Conservation (phyloP, 2,113 vertebrate species). For the Podocnemis expansa region DNA sequence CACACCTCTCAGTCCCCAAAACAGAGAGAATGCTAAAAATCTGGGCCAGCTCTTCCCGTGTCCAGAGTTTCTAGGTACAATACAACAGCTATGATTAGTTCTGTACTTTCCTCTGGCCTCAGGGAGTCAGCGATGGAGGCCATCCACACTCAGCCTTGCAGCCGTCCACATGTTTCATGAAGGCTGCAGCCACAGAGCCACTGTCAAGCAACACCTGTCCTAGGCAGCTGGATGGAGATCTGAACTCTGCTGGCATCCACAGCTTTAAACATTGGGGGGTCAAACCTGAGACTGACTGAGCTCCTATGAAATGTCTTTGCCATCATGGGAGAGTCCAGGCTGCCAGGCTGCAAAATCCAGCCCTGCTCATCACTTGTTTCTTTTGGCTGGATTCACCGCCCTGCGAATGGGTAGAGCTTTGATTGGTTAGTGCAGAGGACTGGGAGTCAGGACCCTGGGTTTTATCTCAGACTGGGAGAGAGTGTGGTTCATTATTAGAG, state of each 20-base stretch:
- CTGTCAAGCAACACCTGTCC: neutral
- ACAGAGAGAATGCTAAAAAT: neutral
- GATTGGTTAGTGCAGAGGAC: neutral
- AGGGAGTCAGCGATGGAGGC: neutral
- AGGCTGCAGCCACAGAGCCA: neutral
- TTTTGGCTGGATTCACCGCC: neutral
- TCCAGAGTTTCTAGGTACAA: neutral
- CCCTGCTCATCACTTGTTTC: neutral
- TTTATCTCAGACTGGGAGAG: too few relatives aligned
- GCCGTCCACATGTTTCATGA: neutral
- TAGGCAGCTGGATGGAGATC: neutral
- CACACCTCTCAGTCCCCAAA: neutral
- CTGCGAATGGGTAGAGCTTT: neutral
- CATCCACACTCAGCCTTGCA: neutral
- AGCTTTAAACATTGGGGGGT: neutral
- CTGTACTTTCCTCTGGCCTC: too few relatives aligned
- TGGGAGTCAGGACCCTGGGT: too few relatives aligned
- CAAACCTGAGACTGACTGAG: neutral
- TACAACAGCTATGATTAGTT: neutral
- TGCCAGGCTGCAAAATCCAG: neutral
- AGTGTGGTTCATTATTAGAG: too few relatives aligned
- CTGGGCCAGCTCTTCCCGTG: neutral
- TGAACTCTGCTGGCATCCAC: neutral
- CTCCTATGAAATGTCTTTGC: neutral
- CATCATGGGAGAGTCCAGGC: neutral